Percentiles rank a stretch among this genome's conserved stretches.
Conservation (phyloP, 2,797 vertebrate genomes). For the Sebastes hopkinsi region DNA sequence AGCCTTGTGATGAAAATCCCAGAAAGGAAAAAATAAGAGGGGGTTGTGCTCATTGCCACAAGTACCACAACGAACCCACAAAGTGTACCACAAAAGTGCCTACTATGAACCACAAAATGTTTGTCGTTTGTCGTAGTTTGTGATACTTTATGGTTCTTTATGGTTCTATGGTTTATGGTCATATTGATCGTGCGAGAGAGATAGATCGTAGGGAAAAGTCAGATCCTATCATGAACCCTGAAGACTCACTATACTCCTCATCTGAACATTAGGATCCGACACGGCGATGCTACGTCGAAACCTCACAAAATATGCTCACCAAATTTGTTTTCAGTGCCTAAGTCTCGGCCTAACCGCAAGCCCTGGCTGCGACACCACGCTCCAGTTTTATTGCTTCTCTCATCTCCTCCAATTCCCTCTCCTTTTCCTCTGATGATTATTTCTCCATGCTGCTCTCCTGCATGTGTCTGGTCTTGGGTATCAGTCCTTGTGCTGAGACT, state of each 20-base stretch:
- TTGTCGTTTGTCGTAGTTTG: not conserved
- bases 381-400: constrained; percentile 52
- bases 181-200: not conserved
- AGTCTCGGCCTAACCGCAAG: constrained; percentile 34
- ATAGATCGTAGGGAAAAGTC: not conserved
- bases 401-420: constrained; percentile 40
- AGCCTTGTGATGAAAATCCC: not conserved
- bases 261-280: constrained; percentile 20
- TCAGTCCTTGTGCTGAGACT: constrained; percentile 32
- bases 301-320: constrained; percentile 17
- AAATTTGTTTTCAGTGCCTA: constrained; percentile 54
- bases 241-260: not conserved
- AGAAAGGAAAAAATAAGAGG: not conserved
- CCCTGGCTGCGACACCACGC: constrained; percentile 45
- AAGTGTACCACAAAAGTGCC: not conserved
- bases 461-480: constrained; percentile 46
- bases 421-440: constrained; percentile 50
- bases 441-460: constrained; percentile 60
- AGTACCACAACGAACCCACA: not conserved
- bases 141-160: not conserved
- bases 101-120: not conserved
- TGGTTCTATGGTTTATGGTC: too few relatives aligned
- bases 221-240: not conserved
- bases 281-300: not conserved
- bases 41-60: not conserved